Percentiles rank a stretch among this genome's conserved stretches.
Evolutionary conservation across 2,113 vertebrate genomes (phyloP).

Genomic region (Crypturellus undulatus): DNA sequence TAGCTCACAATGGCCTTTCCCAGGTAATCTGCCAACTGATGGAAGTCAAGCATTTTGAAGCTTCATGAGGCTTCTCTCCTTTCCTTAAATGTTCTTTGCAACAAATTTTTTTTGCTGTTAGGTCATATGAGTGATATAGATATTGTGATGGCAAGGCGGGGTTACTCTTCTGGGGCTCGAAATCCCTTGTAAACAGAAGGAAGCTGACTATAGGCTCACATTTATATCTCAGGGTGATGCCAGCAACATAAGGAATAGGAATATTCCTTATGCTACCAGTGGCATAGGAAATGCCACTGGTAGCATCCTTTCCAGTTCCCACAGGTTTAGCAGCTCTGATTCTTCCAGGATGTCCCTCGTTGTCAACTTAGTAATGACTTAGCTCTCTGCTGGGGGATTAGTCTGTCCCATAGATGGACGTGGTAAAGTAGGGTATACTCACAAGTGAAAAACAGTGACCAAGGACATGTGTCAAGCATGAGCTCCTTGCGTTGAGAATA

Average conservation of each 20-base stretch:
- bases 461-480: background rate
- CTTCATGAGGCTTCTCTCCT: background rate
- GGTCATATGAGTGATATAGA: background rate
- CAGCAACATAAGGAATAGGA: background rate
- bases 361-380: accelerated
- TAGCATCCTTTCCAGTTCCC: background rate
- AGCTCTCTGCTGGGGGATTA: background rate
- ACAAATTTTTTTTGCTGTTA: background rate
- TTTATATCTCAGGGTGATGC: background rate
- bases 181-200: background rate
- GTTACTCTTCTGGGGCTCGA: background rate
- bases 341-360: background rate
- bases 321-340: background rate
- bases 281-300: background rate
- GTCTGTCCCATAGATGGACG: too few species aligned
- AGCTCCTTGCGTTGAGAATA: background rate
- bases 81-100: background rate
- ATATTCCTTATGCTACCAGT: too few species aligned
- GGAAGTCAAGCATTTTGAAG: background rate
- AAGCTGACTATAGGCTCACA: background rate
- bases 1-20: background rate
- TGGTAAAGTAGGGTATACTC: background rate
- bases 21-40: background rate
- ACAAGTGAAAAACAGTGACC: background rate
- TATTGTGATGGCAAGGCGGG: background rate